A percentile compares a stretch with the other conserved stretches of the same genome.
These are phyloP conservation scores for Drosophila dunni DNA, from an alignment of 1,140 invertebrate genomes.

Conservation along the genomic window DNA sequence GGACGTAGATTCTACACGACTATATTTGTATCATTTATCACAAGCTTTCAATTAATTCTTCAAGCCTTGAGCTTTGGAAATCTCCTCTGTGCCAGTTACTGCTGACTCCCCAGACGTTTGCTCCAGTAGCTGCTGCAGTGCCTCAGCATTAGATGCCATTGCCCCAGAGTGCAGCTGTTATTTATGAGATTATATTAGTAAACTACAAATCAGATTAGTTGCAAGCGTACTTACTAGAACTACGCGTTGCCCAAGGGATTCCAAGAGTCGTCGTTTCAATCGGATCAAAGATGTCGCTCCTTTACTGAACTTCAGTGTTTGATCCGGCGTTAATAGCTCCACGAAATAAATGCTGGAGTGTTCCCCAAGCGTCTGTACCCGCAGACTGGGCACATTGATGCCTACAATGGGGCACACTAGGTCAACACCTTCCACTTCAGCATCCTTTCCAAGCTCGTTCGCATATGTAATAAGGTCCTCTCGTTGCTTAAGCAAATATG, in stretches of 20 bases:
- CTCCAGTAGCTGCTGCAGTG: slow-evolving; percentile 49
- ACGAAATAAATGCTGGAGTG: slow-evolving; percentile 57
- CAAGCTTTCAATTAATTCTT: slow-evolving; percentile 47
- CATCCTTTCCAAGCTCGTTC: slow-evolving; percentile 44
- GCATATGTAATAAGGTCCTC: slow-evolving; percentile 49
- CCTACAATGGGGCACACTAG: slow-evolving; percentile 71
- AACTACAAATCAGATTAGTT: neutral
- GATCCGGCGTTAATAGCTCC: slow-evolving; percentile 60
- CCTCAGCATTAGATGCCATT: slow-evolving; percentile 58
- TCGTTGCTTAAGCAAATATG: slow-evolving; percentile 62
- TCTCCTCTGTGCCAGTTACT: neutral
- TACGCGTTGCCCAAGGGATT: slow-evolving; percentile 65
- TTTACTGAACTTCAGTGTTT: slow-evolving; percentile 61
- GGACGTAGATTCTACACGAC: slow-evolving; percentile 14
- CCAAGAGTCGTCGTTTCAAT: slow-evolving; percentile 64
- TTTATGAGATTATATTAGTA: neutral
- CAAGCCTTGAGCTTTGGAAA: slow-evolving; percentile 20
- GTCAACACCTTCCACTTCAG: slow-evolving; percentile 58
- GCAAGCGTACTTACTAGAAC: slow-evolving; percentile 59
- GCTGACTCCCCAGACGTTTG: neutral
- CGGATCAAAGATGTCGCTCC: slow-evolving; percentile 60
- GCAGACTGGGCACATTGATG: slow-evolving; percentile 73
- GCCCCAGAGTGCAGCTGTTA: slow-evolving; percentile 51
- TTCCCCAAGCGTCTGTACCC: slow-evolving; percentile 50
- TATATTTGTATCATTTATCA: slow-evolving; percentile 46